Evolutionary conservation across 2,113 vertebrate species (phyloP), one percentile per base, ranked within the genome.

Genomic region (Indri indri): DNA sequence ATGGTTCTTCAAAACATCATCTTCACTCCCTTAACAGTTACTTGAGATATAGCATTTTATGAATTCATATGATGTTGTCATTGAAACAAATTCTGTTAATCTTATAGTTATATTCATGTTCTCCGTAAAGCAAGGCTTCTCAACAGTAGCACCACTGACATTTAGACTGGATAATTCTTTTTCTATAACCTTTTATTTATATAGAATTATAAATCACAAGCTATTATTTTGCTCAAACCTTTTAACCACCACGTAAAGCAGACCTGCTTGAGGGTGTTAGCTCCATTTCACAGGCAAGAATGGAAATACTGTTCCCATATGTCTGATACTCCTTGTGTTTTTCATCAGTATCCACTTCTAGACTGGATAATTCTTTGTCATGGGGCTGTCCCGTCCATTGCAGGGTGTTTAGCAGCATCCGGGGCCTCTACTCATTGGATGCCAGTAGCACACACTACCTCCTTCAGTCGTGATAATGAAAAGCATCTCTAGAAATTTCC

Each of bases 401-500:
- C 2, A n/a, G 47, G 27, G n/a, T 17, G 16, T 32, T 79, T 23
- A 61, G 11, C 57, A 47, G 18, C 30, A 22, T 1, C 42, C 30
- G 1, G n/a, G 45, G 68, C 52, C 37, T 32, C 45, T 11, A 13
- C 16, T 47, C 34, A 37, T 7, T 27, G 13, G 8, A 2, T 2
- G 7, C 20, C 22, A 83, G 63, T 7, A 52, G 16, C 9, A 80
- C 3, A 32, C 22, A 40, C 20, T 25, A 30, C 20, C 47, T 66
- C 27, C 45, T 13, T 93, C 65, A 32, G 37, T 68, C 20, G 27
- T 20, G 32, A 63, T 30, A 57, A 45, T 42, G 22, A 76, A 81
- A 88, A 76, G 9, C n/a, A 9, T 30, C 47, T 86, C 77, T 86
- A 50, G 32, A 96, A 84, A 88, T 50, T 73, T 66, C 30, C 34